phyloP scores from a whole-genome alignment of 1,140 invertebrate species.

The Drosophila bipectinata region DNA sequence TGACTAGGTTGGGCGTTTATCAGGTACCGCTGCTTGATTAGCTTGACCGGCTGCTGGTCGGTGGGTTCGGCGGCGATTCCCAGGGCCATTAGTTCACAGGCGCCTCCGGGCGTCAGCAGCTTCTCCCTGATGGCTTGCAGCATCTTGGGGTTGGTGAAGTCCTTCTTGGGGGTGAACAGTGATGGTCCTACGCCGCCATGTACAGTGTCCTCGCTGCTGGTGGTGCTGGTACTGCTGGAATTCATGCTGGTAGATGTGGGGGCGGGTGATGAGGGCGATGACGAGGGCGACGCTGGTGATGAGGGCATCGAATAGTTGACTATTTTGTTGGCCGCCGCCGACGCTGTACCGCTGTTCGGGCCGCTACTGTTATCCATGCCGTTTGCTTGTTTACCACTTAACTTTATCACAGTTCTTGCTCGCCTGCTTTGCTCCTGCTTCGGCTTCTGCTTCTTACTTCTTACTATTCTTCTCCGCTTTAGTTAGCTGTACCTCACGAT shows the following conservation, averaged over 20 bases:
- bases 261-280: conserved; percentile 9
- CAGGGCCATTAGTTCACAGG: conserved; percentile 62
- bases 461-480: conserved; percentile 17
- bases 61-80: conserved; percentile 62
- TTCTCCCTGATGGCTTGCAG: conserved; percentile 71
- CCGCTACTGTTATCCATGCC: conserved; percentile 67
- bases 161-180: conserved; percentile 73
- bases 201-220: conserved; percentile 26
- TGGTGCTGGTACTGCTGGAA: conserved; percentile 20
- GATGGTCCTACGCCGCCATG: conserved; percentile 1
- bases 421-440: conserved; percentile 17
- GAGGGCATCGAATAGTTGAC: conserved; percentile 52
- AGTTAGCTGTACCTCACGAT: conserved; percentile 64
- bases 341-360: conserved; percentile 33
- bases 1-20: conserved; percentile 74
- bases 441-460: conserved; percentile 15
- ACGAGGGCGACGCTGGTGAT: conserved; percentile 30
- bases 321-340: conserved; percentile 53
- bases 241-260: not conserved
- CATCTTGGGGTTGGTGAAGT: conserved; percentile 59
- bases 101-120: conserved; percentile 60
- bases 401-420: conserved; percentile 61
- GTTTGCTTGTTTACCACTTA: conserved; percentile 54
- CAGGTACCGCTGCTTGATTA: conserved; percentile 76
- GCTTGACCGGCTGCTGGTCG: conserved; percentile 56